These are phyloP conservation scores for Pteromalus puparum DNA, from an alignment of 1,140 invertebrate species.

Conservation along the genomic window DNA sequence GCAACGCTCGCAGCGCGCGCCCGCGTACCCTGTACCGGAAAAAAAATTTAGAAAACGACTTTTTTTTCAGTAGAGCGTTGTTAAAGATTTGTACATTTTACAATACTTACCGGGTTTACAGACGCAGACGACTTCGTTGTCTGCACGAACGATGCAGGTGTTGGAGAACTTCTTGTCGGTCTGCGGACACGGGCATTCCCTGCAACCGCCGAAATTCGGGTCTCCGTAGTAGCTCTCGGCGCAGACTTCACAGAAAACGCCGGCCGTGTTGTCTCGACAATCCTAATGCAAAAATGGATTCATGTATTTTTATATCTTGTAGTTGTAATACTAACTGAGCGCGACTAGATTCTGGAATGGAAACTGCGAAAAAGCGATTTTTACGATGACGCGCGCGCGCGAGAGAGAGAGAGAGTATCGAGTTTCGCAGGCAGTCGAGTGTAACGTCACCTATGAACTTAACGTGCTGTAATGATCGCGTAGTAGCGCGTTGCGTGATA, in stretches of 20 bases:
- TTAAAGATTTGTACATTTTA: not conserved
- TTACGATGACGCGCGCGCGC: not conserved
- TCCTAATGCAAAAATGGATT: constrained; percentile 77
- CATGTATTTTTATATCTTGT: not conserved
- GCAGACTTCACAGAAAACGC: constrained; percentile 85
- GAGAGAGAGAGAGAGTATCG: not conserved
- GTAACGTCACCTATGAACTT: constrained; percentile 27
- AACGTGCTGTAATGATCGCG: not conserved
- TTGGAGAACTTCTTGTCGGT: constrained; percentile 83
- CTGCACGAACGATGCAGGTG: constrained; percentile 78
- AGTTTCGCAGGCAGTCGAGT: not conserved
- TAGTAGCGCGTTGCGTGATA: not conserved
- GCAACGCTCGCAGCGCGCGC: constrained; percentile 82
- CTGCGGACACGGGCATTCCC: constrained; percentile 90
- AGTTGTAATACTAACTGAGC: no score
- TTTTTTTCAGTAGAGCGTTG: not conserved
- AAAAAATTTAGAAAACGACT: not conserved
- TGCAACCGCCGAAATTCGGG: constrained; percentile 82
- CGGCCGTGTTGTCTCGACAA: constrained; percentile 88
- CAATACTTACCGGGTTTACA: constrained; percentile 80
- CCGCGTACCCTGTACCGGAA: constrained; percentile 78
- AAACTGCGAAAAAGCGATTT: no score
- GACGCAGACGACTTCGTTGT: constrained; percentile 79
- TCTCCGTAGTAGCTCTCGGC: constrained; percentile 90
- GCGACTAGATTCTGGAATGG: no score